Conservation (phyloP, 2,888 invertebrate species). For the Eudemis profundana region DNA sequence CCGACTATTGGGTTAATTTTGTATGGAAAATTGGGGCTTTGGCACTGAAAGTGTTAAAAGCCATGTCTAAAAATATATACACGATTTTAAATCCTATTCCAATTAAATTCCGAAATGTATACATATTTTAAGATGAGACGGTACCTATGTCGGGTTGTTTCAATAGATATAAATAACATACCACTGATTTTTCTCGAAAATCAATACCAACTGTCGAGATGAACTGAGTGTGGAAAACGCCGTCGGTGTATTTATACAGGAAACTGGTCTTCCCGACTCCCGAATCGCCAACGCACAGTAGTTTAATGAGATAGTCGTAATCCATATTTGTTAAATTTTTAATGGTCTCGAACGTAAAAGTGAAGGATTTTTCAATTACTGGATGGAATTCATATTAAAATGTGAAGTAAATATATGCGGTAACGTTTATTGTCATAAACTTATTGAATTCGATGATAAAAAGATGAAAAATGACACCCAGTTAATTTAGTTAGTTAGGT, state of each 20-base stretch:
- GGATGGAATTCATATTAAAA: slow-evolving; percentile 1
- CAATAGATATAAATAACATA: slow-evolving; percentile 72
- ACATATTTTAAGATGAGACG: no score
- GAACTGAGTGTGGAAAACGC: slow-evolving; percentile 95
- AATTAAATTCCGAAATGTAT: no score
- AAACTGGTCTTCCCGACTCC: slow-evolving; percentile 99
- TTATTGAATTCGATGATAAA: not conserved
- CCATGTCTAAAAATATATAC: no score
- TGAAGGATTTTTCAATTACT: not conserved
- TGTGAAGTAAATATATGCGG: not conserved
- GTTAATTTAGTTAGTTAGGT: slow-evolving; percentile 2
- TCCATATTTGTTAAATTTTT: slow-evolving; percentile 84
- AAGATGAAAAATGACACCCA: slow-evolving; percentile 20
- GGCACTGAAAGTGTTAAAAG: no score
- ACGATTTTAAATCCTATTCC: no score
- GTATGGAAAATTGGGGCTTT: no score
- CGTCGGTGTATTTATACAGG: slow-evolving; percentile 97
- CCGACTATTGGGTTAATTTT: no score
- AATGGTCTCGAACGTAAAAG: not conserved
- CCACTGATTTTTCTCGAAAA: slow-evolving; percentile 97
- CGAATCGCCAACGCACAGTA: slow-evolving; percentile 97
- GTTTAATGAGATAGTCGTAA: slow-evolving; percentile 96
- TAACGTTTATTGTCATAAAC: not conserved
- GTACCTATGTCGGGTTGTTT: no score
- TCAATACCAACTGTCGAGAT: slow-evolving; percentile 99